phyloP scores from a whole-genome alignment of 2,113 vertebrate genomes.

The Silurus asotus region DNA sequence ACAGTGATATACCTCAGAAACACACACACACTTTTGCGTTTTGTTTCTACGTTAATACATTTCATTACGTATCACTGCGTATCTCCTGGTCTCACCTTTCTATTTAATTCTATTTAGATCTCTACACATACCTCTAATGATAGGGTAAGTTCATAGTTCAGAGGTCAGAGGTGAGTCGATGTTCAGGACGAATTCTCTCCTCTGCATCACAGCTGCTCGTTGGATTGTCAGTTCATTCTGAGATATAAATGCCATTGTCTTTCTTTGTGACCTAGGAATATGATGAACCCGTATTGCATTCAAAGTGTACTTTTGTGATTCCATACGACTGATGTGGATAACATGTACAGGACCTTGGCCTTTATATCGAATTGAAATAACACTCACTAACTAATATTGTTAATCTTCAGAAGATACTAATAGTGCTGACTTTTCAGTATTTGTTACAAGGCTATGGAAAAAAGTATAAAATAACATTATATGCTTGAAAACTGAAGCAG shows the following conservation, averaged over 20 bases:
- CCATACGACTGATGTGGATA: not conserved
- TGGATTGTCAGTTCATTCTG: constrained; percentile 62
- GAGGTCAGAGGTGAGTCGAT: constrained; percentile 69
- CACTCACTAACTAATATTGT: constrained; percentile 59
- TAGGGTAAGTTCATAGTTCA: constrained; percentile 77
- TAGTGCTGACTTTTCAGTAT: not conserved
- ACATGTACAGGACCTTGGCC: constrained; percentile 65
- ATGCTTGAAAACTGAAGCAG: not conserved
- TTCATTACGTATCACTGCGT: constrained; percentile 56
- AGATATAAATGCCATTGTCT: constrained; percentile 74
- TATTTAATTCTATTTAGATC: constrained; percentile 68
- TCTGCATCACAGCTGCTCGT: constrained; percentile 65
- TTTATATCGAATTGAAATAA: constrained; percentile 70
- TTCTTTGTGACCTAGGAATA: constrained; percentile 32
- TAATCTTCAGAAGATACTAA: constrained; percentile 74
- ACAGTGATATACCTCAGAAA: constrained; percentile 6
- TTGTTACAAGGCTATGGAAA: not conserved
- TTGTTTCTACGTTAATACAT: constrained; percentile 47
- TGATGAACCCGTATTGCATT: not conserved
- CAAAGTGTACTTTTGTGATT: not conserved
- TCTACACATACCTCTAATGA: constrained; percentile 74
- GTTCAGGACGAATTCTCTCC: constrained; percentile 54
- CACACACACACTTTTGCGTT: constrained; percentile 2
- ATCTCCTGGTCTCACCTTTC: constrained; percentile 68
- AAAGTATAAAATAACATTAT: not conserved